Percentiles rank a stretch among this genome's conserved stretches.
Evolutionary conservation across 2,113 vertebrate species (phyloP).

Genomic region (Chiloscyllium plagiosum): DNA sequence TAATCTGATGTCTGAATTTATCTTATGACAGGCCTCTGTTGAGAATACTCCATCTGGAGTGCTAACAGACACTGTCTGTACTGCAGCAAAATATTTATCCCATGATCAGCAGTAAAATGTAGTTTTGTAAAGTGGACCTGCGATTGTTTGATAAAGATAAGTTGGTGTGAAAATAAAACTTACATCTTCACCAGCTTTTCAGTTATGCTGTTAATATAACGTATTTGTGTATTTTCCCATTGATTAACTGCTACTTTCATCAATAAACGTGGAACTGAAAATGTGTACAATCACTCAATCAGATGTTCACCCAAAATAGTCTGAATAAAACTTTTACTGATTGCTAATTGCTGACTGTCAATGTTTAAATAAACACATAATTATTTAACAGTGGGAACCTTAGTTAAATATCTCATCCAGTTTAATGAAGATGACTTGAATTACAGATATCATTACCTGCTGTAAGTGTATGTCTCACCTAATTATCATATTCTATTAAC

Average conservation of each 20-base stretch:
- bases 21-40: background rate
- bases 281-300: background rate
- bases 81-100: slow-evolving; percentile 9
- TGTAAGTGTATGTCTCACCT: background rate
- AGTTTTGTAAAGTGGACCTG: background rate
- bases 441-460: background rate
- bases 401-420: background rate
- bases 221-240: background rate
- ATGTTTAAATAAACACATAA: slow-evolving; percentile 8
- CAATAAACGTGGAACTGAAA: background rate
- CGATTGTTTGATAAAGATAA: background rate
- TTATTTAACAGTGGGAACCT: background rate
- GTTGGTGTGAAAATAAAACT: background rate
- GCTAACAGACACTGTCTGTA: background rate
- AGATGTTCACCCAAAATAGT: background rate
- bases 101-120: background rate
- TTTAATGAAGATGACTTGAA: background rate
- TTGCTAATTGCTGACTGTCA: background rate
- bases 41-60: background rate
- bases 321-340: background rate
- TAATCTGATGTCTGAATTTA: background rate
- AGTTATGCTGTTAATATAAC: background rate
- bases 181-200: background rate
- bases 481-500: slow-evolving; percentile 6
- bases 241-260: background rate